These are phyloP conservation scores for Lasioglossum figueresi DNA, from an alignment of 2,888 invertebrate genomes.

Conservation along the genomic window DNA sequence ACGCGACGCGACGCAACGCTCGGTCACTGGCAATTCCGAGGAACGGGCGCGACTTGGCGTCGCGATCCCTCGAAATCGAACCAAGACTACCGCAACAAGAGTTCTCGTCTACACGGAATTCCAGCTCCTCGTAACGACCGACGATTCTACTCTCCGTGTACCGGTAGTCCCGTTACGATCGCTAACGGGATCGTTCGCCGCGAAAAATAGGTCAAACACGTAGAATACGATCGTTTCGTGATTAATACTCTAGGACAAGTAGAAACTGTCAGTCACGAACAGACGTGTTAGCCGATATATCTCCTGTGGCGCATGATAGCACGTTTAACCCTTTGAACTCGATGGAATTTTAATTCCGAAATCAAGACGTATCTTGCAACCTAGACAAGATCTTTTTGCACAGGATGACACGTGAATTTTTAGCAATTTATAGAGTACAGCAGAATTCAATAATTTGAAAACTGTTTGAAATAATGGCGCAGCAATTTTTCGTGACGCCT, in stretches of 20 bases:
- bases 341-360: too few relatives aligned
- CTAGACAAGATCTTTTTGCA: too few relatives aligned
- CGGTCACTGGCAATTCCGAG: slow-evolving; percentile 9
- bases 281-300: neutral
- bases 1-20: slow-evolving; percentile 6
- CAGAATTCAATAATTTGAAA: too few relatives aligned
- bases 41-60: slow-evolving; percentile 9
- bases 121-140: neutral
- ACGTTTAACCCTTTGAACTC: too few relatives aligned
- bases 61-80: neutral
- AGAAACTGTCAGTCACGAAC: neutral
- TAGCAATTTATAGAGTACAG: too few relatives aligned
- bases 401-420: too few relatives aligned
- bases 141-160: neutral
- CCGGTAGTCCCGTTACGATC: neutral
- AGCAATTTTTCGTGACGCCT: too few relatives aligned
- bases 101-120: neutral
- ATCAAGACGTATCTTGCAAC: too few relatives aligned
- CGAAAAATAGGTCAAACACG: neutral
- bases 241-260: neutral
- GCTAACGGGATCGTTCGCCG: neutral
- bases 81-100: neutral
- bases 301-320: too few relatives aligned
- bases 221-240: neutral
- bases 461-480: too few relatives aligned